Base-by-base conservation (phyloP, 2,888 invertebrate genomes). In the Allacma fusca region DNA sequence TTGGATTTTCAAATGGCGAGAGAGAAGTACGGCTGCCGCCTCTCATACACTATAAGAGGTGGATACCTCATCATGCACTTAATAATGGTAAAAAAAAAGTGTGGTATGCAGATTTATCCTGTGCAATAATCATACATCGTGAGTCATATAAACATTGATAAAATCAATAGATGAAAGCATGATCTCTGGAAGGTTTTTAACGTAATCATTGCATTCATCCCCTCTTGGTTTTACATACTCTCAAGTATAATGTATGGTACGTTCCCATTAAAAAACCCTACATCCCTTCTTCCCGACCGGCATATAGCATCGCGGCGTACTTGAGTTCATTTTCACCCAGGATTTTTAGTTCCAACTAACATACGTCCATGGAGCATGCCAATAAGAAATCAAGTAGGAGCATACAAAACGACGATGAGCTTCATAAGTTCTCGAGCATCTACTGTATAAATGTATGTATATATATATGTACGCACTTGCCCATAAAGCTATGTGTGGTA, bases 101-200 rank as follows among this genome's bases (percentile, higher is more conserved):
- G 71, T 80, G 80, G 80, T 76, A 80, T 79, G 80, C 80, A 80
- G 79, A 80, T 80, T 79, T 78, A 79, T 77, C 79, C 79, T 64
- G 73, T 77, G 75, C 75, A 81, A 78, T 80, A 80, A 79, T 81
- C 76, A 81, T 75, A 57, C 76, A 78, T 75, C 81, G 81, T 81
- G 81, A 81, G 79, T 70, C 81, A 81, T 80, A 79, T 80, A 77
- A 78, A 75, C 77, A 75, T 50, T 75, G 79, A 80, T 80, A 79
- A 77, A 76, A 80, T 80, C 80, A 70, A 71, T 77, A 75, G 80
- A 76, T 78, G 71, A 80, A 80, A 76, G 75, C 76, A 77, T 77
- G 74, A 80, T 78, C 67, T 76, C 67, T 43, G 69, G 68, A 65
- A 50, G 74, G 74, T 26, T 28, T 75, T 65, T 44, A 65, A 64